Evolutionary conservation across 1,140 invertebrate species (phyloP), one percentile per base, ranked within the genome.

Genomic region (Drosophila subpulchrella): DNA sequence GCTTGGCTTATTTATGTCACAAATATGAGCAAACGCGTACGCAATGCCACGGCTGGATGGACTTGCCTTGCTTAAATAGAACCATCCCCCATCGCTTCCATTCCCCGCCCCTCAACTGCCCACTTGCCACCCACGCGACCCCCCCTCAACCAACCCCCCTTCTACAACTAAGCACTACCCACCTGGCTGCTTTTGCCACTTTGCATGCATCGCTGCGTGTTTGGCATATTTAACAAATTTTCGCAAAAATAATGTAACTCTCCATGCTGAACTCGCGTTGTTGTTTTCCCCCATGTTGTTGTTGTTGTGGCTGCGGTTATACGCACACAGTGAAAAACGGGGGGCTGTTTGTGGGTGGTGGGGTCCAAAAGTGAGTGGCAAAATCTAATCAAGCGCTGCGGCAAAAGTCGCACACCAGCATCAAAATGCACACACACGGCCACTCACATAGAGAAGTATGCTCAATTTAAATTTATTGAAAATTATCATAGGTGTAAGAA

Each of bases 161-260:
- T 5, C 3, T 3, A 11, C 46, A 30, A 10, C 58, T 20, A 60
- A 60, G 38, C 59, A 44, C 51, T 50, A 7, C 50, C 10, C 62
- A 55, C 62, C 56, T 67, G 62, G 63, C 56, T 48, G 67, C 67
- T 41, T 38, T 75, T 73, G 60, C 79, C 83, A 88, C 79, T 89
- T 88, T 88, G 84, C 83, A 88, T 88, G 84, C 83, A 89, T 83
- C 84, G 83, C 84, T 88, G 83, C 83, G 84, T 88, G 83, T 88
- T 89, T 88, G 83, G 79, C 83, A 88, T 88, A 88, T 88, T 88
- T 88, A 88, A 88, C 83, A 88, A 89, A 88, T 88, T 89, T 88
- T 88, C 83, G 53, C 84, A 89, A 88, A 88, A 88, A 88, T 88
- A 88, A 88, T 86, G 84, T 83, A 89, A 83, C 67, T 70, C 54